Conservation (phyloP, 2,797 vertebrate genomes). For the Tokudaia muenninki region DNA sequence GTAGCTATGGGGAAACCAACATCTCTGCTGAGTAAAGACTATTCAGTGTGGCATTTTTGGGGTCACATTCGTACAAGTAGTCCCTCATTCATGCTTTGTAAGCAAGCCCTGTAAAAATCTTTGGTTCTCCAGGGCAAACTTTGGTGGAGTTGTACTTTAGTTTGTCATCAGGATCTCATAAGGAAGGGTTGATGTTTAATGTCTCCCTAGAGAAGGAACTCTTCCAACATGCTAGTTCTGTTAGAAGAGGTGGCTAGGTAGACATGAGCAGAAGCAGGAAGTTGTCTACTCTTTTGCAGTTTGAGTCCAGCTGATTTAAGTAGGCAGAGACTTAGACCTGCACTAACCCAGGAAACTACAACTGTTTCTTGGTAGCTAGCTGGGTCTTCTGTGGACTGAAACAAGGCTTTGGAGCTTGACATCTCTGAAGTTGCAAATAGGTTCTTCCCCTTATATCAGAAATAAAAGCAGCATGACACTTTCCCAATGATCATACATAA, state of each 20-base stretch:
- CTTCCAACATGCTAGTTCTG: not conserved
- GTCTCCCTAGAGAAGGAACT: not conserved
- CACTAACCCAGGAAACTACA: not conserved
- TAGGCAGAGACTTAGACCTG: not conserved
- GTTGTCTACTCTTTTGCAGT: not conserved
- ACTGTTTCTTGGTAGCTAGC: not conserved
- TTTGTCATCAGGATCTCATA: not conserved
- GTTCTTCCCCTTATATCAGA: not conserved
- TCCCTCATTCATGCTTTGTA: not conserved
- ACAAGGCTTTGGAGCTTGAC: not conserved
- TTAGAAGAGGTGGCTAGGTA: not conserved
- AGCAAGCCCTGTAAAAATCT: not conserved
- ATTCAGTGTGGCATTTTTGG: not conserved
- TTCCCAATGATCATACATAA: not conserved
- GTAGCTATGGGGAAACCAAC: not conserved
- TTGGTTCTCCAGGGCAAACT: not conserved
- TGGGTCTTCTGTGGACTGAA: not conserved
- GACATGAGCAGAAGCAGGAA: not conserved
- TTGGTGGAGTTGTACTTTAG: not conserved
- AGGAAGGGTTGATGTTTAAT: not conserved
- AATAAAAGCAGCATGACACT: not conserved
- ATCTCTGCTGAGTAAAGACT: not conserved
- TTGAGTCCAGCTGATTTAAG: not conserved
- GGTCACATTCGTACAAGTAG: not conserved
- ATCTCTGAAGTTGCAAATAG: not conserved